These are phyloP conservation scores for Spheniscus mendiculus DNA, from an alignment of 2,113 vertebrate genomes.

Conservation along the genomic window DNA sequence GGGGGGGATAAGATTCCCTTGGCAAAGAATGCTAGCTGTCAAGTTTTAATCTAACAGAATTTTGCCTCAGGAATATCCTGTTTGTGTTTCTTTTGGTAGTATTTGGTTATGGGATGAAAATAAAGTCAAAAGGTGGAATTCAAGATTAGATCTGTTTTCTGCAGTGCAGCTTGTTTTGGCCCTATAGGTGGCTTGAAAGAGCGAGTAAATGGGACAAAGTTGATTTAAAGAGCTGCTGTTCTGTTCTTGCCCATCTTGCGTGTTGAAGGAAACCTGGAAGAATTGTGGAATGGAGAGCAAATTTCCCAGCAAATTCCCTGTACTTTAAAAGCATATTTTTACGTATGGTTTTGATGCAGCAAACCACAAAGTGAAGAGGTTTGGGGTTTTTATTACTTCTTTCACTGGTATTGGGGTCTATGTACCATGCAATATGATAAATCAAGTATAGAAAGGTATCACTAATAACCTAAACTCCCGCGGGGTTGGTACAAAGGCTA, in stretches of 20 bases:
- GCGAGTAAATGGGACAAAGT: background rate
- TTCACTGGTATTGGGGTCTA: background rate
- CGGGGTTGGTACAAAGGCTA: background rate
- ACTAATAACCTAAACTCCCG: background rate
- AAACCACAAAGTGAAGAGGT: background rate
- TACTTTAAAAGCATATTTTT: background rate
- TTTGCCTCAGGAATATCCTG: background rate
- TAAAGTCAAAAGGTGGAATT: background rate
- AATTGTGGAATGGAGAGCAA: background rate
- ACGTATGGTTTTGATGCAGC: background rate
- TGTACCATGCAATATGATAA: fast-evolving
- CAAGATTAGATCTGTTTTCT: background rate
- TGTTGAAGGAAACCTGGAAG: background rate
- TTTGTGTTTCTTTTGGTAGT: background rate
- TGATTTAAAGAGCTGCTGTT: background rate
- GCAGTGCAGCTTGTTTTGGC: background rate
- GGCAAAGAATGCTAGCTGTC: background rate
- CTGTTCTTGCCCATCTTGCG: background rate
- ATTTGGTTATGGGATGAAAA: background rate
- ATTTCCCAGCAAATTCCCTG: background rate
- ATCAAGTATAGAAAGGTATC: fast-evolving
- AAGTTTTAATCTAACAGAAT: background rate
- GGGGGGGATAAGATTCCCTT: background rate
- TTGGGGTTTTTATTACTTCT: background rate
- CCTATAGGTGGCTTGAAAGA: background rate